These are phyloP conservation scores for Ciconia nigra DNA, from an alignment of 2,797 vertebrate genomes.

Conservation along the genomic window DNA sequence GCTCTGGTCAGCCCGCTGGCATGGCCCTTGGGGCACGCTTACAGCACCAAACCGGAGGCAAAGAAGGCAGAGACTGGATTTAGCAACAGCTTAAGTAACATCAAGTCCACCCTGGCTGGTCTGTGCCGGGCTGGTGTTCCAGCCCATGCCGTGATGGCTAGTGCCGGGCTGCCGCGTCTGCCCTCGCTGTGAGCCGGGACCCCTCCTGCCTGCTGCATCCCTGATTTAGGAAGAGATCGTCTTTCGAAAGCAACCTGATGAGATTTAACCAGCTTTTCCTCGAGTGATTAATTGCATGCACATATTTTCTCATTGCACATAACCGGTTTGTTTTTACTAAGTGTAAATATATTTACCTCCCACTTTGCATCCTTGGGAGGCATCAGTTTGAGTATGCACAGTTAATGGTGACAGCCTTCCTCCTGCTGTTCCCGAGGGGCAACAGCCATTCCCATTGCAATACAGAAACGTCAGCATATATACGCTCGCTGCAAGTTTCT, in stretches of 20 bases:
- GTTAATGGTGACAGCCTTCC: not conserved
- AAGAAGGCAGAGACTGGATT: not conserved
- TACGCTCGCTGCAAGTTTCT: not conserved
- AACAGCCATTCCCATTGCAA: not conserved
- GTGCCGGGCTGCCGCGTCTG: fast-evolving
- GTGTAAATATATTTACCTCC: not conserved
- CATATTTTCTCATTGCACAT: not conserved
- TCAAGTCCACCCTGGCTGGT: not conserved
- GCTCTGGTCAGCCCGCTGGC: not conserved
- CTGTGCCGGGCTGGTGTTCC: not conserved
- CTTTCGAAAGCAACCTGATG: not conserved
- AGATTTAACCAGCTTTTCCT: not conserved
- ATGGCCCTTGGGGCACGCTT: not conserved
- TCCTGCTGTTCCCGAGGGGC: not conserved
- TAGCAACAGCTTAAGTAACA: not conserved
- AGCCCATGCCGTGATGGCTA: not conserved
- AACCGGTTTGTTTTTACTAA: not conserved
- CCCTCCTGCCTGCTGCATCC: not conserved
- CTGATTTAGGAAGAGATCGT: not conserved
- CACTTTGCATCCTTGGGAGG: not conserved
- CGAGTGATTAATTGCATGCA: not conserved
- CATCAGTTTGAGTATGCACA: not conserved
- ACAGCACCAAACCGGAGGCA: not conserved
- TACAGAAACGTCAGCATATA: too few relatives aligned
- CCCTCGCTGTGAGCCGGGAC: fast-evolving